A percentile compares a stretch with the other conserved stretches of the same genome.
Evolutionary conservation across 2,888 invertebrate species (phyloP).

Genomic region (Lysandra bellargus): DNA sequence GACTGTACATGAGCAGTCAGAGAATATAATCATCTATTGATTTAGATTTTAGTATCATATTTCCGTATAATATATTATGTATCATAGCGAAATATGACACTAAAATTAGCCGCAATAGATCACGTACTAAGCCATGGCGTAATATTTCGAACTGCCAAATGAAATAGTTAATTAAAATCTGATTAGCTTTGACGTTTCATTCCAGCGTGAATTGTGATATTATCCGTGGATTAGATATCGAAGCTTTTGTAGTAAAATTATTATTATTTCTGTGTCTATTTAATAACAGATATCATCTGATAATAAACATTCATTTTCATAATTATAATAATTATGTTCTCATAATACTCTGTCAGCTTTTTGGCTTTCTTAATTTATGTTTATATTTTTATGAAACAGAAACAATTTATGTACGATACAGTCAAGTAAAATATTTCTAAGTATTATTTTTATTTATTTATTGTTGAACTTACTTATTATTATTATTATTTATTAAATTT

Average conservation of each 20-base stretch:
- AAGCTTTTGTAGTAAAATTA: constrained; percentile 1
- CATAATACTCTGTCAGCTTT: not conserved
- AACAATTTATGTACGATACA: too few species aligned
- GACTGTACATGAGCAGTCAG: too few species aligned
- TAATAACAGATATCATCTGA: not conserved
- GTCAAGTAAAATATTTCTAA: too few species aligned
- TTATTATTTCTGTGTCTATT: not conserved
- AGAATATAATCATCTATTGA: too few species aligned
- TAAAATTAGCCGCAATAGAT: constrained; percentile 4
- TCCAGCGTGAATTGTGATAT: not conserved
- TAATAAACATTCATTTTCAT: not conserved
- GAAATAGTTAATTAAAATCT: constrained; percentile 27
- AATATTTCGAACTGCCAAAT: constrained; percentile 1
- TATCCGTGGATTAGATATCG: not conserved
- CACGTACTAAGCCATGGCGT: not conserved
- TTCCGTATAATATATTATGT: not conserved
- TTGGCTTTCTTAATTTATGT: not conserved
- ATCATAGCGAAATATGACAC: not conserved
- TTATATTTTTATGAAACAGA: too few species aligned
- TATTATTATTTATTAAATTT: too few species aligned
- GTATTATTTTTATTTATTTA: too few species aligned
- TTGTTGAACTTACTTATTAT: too few species aligned
- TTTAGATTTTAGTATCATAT: not conserved
- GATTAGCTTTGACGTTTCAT: constrained; percentile 28
- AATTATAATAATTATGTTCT: not conserved